Evolutionary conservation across 2,797 vertebrate genomes (phyloP).

Genomic region (Glyptemys insculpta): DNA sequence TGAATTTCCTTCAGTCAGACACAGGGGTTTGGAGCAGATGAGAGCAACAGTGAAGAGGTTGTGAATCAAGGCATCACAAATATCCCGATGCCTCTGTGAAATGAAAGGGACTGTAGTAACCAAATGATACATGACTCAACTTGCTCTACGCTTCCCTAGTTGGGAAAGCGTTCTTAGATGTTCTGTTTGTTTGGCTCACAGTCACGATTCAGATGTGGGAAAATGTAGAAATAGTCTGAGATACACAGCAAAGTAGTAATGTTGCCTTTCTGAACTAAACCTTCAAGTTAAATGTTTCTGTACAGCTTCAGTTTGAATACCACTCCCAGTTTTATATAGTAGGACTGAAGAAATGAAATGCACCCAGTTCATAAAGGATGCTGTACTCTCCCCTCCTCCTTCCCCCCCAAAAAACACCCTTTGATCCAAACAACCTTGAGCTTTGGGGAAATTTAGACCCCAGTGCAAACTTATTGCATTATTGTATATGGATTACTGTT

Average conservation of each 20-base stretch:
- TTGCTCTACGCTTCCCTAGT: conserved; percentile 59
- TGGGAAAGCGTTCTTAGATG: conserved; percentile 42
- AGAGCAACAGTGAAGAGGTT: conserved; percentile 12
- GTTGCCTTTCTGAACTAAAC: not conserved
- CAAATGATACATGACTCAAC: conserved; percentile 51
- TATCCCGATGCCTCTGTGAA: not conserved
- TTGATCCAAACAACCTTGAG: not conserved
- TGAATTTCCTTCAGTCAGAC: not conserved
- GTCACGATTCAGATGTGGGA: conserved; percentile 23
- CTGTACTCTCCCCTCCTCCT: not conserved
- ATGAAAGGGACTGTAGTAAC: not conserved
- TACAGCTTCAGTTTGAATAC: conserved; percentile 16
- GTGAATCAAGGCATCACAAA: not conserved
- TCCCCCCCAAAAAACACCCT: not conserved
- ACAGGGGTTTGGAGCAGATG: not conserved
- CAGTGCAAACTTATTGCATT: not conserved
- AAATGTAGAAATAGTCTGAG: conserved; percentile 26
- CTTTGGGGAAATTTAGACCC: not conserved
- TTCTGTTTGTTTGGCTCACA: conserved; percentile 34
- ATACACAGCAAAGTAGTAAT: conserved; percentile 15
- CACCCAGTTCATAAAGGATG: not conserved
- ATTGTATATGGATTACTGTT: not conserved
- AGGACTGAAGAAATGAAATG: not conserved
- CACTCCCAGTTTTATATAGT: not conserved
- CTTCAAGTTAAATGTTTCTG: not conserved